Evolutionary conservation across 1,140 invertebrate species (phyloP).

Genomic region (Hyles vespertilio): DNA sequence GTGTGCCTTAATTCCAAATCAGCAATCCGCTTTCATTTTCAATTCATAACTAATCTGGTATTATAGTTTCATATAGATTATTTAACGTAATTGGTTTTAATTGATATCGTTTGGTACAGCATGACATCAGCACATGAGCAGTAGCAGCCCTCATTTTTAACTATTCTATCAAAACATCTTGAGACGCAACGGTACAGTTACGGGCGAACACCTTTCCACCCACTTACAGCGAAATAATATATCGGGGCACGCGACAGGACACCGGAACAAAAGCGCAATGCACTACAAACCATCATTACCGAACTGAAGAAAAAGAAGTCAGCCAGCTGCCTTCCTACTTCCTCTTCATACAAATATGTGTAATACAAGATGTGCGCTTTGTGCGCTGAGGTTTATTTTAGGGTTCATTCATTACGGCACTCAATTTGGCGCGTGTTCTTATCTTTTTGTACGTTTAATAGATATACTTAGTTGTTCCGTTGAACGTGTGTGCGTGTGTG

Average conservation of each 20-base stretch:
- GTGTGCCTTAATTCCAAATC: too few relatives aligned
- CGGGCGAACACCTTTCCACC: constrained; percentile 67
- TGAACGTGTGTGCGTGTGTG: constrained; percentile 28
- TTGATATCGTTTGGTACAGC: too few relatives aligned
- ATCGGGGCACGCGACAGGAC: constrained; percentile 65
- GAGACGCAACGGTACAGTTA: constrained; percentile 54
- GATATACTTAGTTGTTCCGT: constrained; percentile 17
- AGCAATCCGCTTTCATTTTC: too few relatives aligned
- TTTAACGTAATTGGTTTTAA: too few relatives aligned
- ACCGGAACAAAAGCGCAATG: constrained; percentile 57
- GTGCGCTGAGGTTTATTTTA: constrained; percentile 59
- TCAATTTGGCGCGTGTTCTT: constrained; percentile 70
- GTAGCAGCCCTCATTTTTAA: too few relatives aligned
- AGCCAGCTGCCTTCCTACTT: constrained; percentile 71
- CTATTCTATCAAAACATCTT: constrained; percentile 53
- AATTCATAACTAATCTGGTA: too few relatives aligned
- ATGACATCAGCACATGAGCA: too few relatives aligned
- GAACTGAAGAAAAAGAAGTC: constrained; percentile 59
- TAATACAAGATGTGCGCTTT: constrained; percentile 68
- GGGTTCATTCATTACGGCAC: constrained; percentile 65
- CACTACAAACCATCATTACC: constrained; percentile 71
- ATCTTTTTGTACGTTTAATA: constrained; percentile 37
- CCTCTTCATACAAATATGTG: constrained; percentile 65
- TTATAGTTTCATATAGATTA: too few relatives aligned
- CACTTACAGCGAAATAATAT: constrained; percentile 57